Evolutionary conservation across 2,113 vertebrate genomes (phyloP), one percentile per base, ranked within the genome.

Genomic region (Colinus virginianus): DNA sequence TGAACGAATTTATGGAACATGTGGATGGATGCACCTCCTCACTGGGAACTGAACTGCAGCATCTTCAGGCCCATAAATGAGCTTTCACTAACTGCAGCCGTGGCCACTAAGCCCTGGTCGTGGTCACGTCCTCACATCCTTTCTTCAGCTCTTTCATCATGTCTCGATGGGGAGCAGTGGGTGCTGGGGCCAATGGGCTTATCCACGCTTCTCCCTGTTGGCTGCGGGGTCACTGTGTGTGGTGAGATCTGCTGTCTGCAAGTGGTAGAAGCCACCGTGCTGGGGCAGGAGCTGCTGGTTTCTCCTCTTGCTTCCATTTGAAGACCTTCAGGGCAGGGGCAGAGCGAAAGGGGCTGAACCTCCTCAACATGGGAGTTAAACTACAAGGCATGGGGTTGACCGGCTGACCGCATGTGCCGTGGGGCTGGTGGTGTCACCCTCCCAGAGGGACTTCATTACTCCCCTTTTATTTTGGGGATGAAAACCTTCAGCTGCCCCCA

Each of bases 371-470:
- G 5, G 42, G 64, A 55, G 11, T 46, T 66, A 25, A 63, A 30
- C 5, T 36, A 1, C 17, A 2, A 21, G 58, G 34, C n/a, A 5
- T 10, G 1, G 25, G 36, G 56, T 42, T 3, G 1, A 8, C 63
- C 61, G 38, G 10, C 0, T 1, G 2, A 45, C 20, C 0, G 1
- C 0, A 0, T 7, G 43, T 22, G 49, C 40, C 49, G 7, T 28
- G 21, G 3, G 30, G 58, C 53, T 55, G 21, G 38, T 7, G 1
- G 2, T 26, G 0, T 2, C 30, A 1, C 32, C 11, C 28, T 59
- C 45, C 26, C 46, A 22, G 45, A 68, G 71, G 23, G 49, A 6
- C 40, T 45, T 45, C n/a, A 3, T 63, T 53, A 18, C 4, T 12
- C 9, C 13, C 19, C 8, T 12, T 43, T 17, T 48, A 64, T 53